Percentiles rank a stretch among this genome's conserved stretches.
Conservation (phyloP, 2,888 invertebrate genomes). For the Plemyria rubiginata region DNA sequence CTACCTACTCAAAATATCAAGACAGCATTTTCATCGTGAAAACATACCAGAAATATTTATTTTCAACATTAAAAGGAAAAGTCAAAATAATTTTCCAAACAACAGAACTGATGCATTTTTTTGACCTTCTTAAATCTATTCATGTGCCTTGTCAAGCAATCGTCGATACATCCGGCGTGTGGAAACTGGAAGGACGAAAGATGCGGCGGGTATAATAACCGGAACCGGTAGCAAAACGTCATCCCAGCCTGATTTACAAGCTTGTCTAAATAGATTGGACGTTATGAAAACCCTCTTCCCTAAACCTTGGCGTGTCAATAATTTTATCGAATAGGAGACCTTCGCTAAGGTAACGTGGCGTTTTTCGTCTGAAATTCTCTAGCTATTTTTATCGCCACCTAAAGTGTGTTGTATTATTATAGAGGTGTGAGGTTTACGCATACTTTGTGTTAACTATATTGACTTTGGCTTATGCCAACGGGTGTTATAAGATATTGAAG, state of each 20-base stretch:
- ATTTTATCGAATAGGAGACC: constrained; percentile 32
- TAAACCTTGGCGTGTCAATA: constrained; percentile 41
- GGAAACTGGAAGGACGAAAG: constrained; percentile 40
- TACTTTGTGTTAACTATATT: constrained; percentile 1
- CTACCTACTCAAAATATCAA: no score
- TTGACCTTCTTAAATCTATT: constrained; percentile 40
- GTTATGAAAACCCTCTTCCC: constrained; percentile 42
- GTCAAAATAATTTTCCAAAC: constrained; percentile 7
- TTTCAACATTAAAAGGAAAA: neutral
- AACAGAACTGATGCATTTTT: constrained; percentile 28
- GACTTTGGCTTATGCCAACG: neutral
- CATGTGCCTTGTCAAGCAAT: constrained; percentile 37
- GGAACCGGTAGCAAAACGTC: constrained; percentile 44
- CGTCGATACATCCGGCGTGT: constrained; percentile 41
- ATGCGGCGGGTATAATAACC: constrained; percentile 42
- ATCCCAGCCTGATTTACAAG: constrained; percentile 42
- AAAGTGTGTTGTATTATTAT: constrained; percentile 20
- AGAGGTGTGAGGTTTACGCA: constrained; percentile 8
- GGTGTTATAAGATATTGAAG: neutral
- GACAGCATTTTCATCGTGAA: no score
- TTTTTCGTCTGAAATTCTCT: constrained; percentile 23
- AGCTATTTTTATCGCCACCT: constrained; percentile 24
- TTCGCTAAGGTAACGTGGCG: constrained; percentile 18
- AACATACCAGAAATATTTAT: no score
- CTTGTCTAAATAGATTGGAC: constrained; percentile 44